Base-by-base conservation (phyloP, 2,888 invertebrate genomes). In the Hypercompe scribonia region DNA sequence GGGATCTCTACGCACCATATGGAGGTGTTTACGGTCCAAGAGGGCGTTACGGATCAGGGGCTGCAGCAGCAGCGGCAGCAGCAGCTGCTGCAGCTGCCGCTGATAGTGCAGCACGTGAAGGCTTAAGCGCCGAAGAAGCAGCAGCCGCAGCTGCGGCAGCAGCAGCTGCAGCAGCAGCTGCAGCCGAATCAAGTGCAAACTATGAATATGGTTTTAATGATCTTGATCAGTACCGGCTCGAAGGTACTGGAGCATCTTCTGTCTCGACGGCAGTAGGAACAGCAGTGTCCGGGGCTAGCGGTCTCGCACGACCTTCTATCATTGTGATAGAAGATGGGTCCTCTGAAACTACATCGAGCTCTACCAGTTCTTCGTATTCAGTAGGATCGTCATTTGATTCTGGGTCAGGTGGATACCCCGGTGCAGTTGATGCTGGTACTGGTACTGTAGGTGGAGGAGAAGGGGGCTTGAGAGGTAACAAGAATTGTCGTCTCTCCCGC, bases 401-500 rank as follows among this genome's bases (percentile, higher is more conserved):
- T 0, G n/a, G 54, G 8, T 63, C n/a, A 13, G 54, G 46, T 61
- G 70, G 61, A 68, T 50, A 64, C 3, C 63, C 36, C 28, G 15
- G 36, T 10, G 81, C 75, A 68, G 65, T 72, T 64, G 61, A 34
- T 11, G 31, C 34, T 15, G 31, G 31, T 13, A 50, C 8, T 24
- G 15, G 36, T 36, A 31, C 15, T 8, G 50, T 63, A 18, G 36
- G 10, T 7, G 7, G 13, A 46, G 34, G 66, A 13, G 63, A 46
- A 42, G 46, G 34, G 39, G 71, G 88, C 58, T 79, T 81, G 39
- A 88, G 89, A 65, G 84, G 87, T 28, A 90, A 91, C 70, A 90
- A 88, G 78, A 79, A 85, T n/a, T 94, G 94, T 76, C 88, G 85
- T 58, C 87, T 93, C 4, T 84, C 82, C 42, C 91, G 92, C 46